A percentile compares a stretch with the other conserved stretches of the same genome.
Evolutionary conservation across 2,888 invertebrate genomes (phyloP).

Genomic region (Mimachlamys varia): DNA sequence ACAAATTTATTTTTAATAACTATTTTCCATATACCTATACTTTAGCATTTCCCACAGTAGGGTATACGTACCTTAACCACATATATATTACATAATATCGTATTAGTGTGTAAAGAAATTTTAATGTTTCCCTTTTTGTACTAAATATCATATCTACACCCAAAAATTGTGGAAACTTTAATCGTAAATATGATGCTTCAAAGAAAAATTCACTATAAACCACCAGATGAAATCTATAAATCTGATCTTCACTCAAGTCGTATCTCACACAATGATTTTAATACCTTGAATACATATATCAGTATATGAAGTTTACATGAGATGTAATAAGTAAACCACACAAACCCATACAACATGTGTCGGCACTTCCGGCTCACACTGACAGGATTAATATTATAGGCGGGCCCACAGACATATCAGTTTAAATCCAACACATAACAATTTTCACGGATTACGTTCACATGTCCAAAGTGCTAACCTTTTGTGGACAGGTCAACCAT

Average conservation of each 20-base stretch:
- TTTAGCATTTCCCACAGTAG: neutral
- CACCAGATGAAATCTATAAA: neutral
- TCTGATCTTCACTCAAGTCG: neutral
- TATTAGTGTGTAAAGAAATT: too few species aligned
- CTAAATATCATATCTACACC: too few species aligned
- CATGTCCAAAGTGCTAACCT: neutral
- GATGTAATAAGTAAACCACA: neutral
- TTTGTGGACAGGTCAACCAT: neutral
- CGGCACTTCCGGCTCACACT: neutral
- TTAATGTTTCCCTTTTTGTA: too few species aligned
- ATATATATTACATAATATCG: neutral
- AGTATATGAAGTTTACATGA: neutral
- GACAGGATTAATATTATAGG: neutral
- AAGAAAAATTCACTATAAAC: neutral
- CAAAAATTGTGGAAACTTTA: neutral
- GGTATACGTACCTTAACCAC: neutral
- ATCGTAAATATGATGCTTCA: neutral
- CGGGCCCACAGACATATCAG: neutral
- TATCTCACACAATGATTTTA: neutral
- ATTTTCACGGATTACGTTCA: neutral
- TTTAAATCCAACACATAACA: neutral
- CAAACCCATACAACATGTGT: neutral
- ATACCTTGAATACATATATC: constrained; percentile 10
- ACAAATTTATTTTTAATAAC: neutral
- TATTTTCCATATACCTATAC: neutral